A percentile compares a stretch with the other conserved stretches of the same genome.
Evolutionary conservation across 1,140 invertebrate genomes (phyloP).

Genomic region (Drosophila rhopaloa): DNA sequence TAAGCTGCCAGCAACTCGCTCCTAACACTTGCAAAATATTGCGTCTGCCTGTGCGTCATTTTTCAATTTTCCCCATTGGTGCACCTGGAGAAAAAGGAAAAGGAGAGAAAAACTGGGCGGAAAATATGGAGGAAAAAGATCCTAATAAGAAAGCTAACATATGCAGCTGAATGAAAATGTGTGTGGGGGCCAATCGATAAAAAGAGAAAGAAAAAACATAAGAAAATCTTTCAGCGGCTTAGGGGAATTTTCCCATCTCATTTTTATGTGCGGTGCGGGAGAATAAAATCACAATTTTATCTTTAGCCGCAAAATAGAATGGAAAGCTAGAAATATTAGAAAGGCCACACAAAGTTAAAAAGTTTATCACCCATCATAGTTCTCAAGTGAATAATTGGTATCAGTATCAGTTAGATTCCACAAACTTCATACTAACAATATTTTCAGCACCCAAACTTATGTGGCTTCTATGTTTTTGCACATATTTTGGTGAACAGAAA

Average conservation of each 20-base stretch:
- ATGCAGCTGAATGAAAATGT: constrained; percentile 26
- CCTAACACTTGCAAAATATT: constrained; percentile 36
- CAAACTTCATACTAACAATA: constrained; percentile 5
- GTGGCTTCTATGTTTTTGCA: background rate
- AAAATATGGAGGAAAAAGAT: background rate
- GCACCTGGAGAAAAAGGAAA: constrained; percentile 29
- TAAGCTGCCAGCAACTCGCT: constrained; percentile 30
- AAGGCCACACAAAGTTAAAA: background rate
- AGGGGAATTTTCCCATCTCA: constrained; percentile 19
- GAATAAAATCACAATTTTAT: constrained; percentile 47
- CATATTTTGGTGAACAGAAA: constrained; percentile 10
- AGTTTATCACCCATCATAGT: constrained; percentile 1
- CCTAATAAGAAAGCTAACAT: constrained; percentile 59
- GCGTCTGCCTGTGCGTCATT: constrained; percentile 46
- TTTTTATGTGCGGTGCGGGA: constrained; percentile 11
- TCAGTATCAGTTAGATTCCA: constrained; percentile 3
- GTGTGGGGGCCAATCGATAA: constrained; percentile 17
- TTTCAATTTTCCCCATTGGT: constrained; percentile 51
- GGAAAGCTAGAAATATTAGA: constrained; percentile 4
- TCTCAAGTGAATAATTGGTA: background rate
- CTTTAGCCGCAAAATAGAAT: constrained; percentile 26
- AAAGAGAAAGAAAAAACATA: background rate
- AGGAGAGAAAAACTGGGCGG: background rate
- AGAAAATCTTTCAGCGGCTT: constrained; percentile 34
- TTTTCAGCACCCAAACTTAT: constrained; percentile 18